Evolutionary conservation across 2,113 vertebrate genomes (phyloP).

Genomic region (Rhegmatorhina hoffmannsi): DNA sequence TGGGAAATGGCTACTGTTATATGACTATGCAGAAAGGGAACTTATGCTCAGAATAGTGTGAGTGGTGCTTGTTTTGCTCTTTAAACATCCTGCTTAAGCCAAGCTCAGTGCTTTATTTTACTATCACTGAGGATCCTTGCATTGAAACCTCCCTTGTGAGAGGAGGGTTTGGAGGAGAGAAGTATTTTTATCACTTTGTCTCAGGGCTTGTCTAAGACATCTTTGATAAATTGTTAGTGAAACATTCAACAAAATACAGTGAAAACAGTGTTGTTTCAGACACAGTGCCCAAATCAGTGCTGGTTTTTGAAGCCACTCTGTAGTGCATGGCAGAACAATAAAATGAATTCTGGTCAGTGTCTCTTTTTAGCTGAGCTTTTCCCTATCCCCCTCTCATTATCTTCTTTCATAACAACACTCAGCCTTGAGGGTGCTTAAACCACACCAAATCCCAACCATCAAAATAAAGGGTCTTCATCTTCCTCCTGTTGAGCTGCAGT

Average conservation of each 20-base stretch:
- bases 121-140: background rate
- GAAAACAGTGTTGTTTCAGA: background rate
- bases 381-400: background rate
- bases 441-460: background rate
- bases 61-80: background rate
- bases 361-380: constrained; percentile 5
- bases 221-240: background rate
- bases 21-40: background rate
- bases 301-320: background rate
- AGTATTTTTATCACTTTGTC: background rate
- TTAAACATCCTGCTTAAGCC: background rate
- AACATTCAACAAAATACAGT: background rate
- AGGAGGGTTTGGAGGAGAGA: background rate
- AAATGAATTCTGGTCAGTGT: background rate
- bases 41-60: background rate
- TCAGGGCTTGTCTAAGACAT: background rate
- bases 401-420: background rate
- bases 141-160: background rate
- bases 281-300: background rate
- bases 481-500: background rate
- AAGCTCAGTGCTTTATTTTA: background rate
- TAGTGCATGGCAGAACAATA: background rate
- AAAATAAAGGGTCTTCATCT: background rate
- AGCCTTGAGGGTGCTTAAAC: background rate
- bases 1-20: background rate